These are phyloP conservation scores for Tamandua tetradactyla DNA, from an alignment of 2,797 vertebrate genomes.

Conservation along the genomic window DNA sequence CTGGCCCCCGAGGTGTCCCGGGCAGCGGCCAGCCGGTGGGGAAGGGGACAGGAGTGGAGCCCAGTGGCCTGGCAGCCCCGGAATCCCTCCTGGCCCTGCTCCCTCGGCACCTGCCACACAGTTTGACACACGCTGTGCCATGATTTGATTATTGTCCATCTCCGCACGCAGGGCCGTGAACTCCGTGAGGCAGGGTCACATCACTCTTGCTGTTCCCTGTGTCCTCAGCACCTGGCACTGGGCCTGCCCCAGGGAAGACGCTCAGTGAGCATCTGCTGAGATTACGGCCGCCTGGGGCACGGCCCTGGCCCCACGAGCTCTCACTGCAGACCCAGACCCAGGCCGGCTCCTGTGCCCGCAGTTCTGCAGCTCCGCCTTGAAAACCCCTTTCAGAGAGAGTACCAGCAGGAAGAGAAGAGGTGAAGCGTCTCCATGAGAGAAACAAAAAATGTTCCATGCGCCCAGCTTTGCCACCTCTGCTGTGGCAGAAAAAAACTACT, in stretches of 20 bases:
- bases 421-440: neutral
- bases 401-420: neutral
- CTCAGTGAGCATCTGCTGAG: neutral
- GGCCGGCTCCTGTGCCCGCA: neutral
- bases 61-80: neutral
- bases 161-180: neutral
- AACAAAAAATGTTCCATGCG: neutral
- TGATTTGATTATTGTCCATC: neutral
- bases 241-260: neutral
- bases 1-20: neutral
- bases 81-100: neutral
- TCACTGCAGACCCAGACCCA: neutral
- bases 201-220: too few relatives aligned
- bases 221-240: neutral
- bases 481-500: neutral
- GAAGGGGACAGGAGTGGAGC: neutral
- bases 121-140: neutral
- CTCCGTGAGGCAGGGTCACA: neutral
- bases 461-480: neutral
- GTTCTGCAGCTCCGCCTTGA: neutral
- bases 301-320: neutral
- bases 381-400: neutral
- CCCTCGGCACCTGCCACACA: neutral
- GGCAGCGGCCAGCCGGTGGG: neutral
- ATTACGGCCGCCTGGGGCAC: rapidly evolving